These are phyloP conservation scores for Drosophila grimshawi DNA, from an alignment of 1,140 invertebrate species.

Conservation along the genomic window DNA sequence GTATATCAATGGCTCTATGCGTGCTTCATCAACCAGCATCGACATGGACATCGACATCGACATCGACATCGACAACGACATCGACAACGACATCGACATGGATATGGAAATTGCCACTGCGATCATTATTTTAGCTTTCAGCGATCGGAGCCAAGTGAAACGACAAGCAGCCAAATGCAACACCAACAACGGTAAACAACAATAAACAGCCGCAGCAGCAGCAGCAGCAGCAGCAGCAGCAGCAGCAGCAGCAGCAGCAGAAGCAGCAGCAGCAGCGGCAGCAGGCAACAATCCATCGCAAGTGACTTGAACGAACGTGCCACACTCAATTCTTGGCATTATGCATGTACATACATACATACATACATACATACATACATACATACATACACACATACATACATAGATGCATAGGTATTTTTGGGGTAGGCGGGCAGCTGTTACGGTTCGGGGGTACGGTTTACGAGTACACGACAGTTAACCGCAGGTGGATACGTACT, in stretches of 20 bases:
- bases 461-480: slow-evolving; percentile 13
- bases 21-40: slow-evolving; percentile 25
- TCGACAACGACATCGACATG: slow-evolving; percentile 14
- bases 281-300: slow-evolving; percentile 29
- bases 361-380: too few species aligned
- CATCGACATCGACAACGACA: slow-evolving; percentile 15
- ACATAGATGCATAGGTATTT: not conserved
- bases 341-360: slow-evolving; percentile 11
- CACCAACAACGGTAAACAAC: not conserved
- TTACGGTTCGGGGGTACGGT: slow-evolving; percentile 12
- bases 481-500: slow-evolving; percentile 16
- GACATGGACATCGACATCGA: slow-evolving; percentile 8
- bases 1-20: slow-evolving; percentile 26
- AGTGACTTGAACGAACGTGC: slow-evolving; percentile 31
- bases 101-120: slow-evolving; percentile 31
- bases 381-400: too few species aligned
- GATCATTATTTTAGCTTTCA: slow-evolving; percentile 35
- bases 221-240: not conserved
- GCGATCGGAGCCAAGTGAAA: slow-evolving; percentile 37
- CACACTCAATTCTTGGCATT: slow-evolving; percentile 31
- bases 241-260: not conserved
- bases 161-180: slow-evolving; percentile 24
- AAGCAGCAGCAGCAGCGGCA: slow-evolving; percentile 1
- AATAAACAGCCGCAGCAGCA: too few species aligned
- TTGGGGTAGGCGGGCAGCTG: slow-evolving; percentile 2